Conservation (phyloP, 2,888 invertebrate species). For the Nemotelus nigrinus region DNA sequence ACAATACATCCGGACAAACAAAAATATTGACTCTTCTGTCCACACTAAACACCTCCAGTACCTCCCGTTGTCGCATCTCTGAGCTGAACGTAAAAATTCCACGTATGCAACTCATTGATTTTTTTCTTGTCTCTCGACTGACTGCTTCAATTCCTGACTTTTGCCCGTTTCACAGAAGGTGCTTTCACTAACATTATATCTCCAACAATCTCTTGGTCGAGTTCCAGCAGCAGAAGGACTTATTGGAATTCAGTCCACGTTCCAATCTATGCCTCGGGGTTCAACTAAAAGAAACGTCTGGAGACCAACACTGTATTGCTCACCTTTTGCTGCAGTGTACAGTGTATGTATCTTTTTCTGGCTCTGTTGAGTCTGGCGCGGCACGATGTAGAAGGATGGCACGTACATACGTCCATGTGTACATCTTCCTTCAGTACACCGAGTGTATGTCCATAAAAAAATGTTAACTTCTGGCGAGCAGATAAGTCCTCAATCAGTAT, state of each 20-base stretch:
- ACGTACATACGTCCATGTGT: conserved; percentile 12
- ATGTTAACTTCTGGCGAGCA: conserved; percentile 47
- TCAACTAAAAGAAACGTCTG: conserved; percentile 48
- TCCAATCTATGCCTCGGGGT: conserved; percentile 48
- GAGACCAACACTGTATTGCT: conserved; percentile 34
- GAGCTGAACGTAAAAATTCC: conserved; percentile 15
- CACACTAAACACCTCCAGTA: conserved; percentile 5
- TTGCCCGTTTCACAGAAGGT: conserved; percentile 28
- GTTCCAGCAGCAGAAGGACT: neutral
- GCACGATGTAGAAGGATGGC: neutral
- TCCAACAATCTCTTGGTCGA: conserved; percentile 2
- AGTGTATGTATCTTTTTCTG: conserved; percentile 42
- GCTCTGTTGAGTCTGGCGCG: conserved; percentile 35
- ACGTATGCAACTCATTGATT: conserved; percentile 44
- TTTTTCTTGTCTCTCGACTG: conserved; percentile 31
- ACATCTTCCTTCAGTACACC: conserved; percentile 23
- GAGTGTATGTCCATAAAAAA: conserved; percentile 46
- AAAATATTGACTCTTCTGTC: neutral
- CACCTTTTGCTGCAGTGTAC: conserved; percentile 50
- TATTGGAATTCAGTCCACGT: conserved; percentile 49
- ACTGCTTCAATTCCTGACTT: conserved; percentile 17
- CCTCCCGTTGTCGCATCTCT: neutral
- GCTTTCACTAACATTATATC: conserved; percentile 27
- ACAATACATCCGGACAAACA: neutral
- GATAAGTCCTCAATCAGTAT: conserved; percentile 49